These are phyloP conservation scores for Oreochromis aureus DNA, from an alignment of 2,113 vertebrate genomes.

Conservation along the genomic window DNA sequence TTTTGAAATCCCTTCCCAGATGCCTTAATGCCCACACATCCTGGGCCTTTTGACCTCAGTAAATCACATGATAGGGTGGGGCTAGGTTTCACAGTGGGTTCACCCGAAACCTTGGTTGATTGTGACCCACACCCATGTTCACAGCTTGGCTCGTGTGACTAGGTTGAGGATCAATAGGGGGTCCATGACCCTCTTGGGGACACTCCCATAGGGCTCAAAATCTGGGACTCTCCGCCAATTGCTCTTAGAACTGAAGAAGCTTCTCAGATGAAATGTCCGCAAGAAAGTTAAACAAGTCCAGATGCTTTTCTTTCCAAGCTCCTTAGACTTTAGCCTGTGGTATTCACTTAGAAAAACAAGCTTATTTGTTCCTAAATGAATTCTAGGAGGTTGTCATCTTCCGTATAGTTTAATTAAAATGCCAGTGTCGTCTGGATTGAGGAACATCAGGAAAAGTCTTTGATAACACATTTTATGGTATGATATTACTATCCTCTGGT, in stretches of 20 bases:
- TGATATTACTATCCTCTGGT: neutral
- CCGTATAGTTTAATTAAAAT: neutral
- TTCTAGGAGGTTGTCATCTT: neutral
- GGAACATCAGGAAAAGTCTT: neutral
- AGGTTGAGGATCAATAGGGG: neutral
- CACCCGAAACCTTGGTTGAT: neutral
- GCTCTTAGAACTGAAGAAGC: accelerated
- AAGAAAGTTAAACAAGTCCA: neutral
- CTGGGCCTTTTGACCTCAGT: neutral
- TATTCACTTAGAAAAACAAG: neutral
- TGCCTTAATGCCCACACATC: neutral
- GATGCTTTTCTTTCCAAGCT: neutral
- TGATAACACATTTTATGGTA: neutral
- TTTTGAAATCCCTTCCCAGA: neutral
- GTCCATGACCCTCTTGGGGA: accelerated
- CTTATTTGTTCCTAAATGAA: neutral
- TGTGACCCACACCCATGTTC: neutral
- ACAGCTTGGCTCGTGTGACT: accelerated
- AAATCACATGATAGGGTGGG: neutral
- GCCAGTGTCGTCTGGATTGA: neutral
- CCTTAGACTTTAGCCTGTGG: neutral
- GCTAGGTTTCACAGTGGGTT: neutral
- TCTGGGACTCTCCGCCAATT: neutral
- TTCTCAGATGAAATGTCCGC: neutral
- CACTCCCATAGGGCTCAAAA: neutral